phyloP scores from a whole-genome alignment of 2,113 vertebrate species.

The Speoplatyrhinus poulsoni region DNA sequence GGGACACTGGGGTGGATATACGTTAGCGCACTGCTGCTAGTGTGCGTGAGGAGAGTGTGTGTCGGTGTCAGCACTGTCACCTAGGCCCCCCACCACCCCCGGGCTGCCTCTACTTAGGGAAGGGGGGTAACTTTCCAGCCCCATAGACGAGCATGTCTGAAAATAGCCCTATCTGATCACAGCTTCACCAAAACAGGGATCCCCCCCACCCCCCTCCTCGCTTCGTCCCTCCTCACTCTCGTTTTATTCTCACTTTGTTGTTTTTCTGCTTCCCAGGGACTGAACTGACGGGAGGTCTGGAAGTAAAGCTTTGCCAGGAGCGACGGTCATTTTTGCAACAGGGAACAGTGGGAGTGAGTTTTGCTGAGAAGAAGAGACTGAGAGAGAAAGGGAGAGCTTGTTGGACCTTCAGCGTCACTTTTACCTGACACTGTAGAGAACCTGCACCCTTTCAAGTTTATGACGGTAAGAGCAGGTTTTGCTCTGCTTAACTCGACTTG shows the following conservation, averaged over 20 bases:
- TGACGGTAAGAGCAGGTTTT: conserved; percentile 76
- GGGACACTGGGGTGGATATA: conserved; percentile 2
- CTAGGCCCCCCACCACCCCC: conserved; percentile 56
- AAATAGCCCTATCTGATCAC: conserved; percentile 86
- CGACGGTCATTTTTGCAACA: conserved; percentile 22
- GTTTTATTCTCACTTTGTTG: conserved; percentile 73
- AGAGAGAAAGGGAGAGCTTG: conserved; percentile 67
- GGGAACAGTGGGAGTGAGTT: conserved; percentile 25
- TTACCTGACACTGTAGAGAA: conserved; percentile 51
- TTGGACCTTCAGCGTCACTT: conserved; percentile 44
- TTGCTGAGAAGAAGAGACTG: conserved; percentile 43
- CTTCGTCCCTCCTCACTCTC: conserved; percentile 53
- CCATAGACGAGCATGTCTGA: conserved; percentile 79
- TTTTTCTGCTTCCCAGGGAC: conserved; percentile 56
- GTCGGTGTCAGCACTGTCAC: conserved; percentile 66
- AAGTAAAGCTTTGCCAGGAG: conserved; percentile 41
- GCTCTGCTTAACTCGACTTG: conserved; percentile 36
- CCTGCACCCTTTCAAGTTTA: conserved; percentile 57
- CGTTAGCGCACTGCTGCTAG: conserved; percentile 9
- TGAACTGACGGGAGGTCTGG: conserved; percentile 39
- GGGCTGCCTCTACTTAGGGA: conserved; percentile 33
- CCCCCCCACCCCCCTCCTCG: conserved; percentile 64
- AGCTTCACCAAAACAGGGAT: conserved; percentile 77
- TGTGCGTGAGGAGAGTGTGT: conserved; percentile 51
- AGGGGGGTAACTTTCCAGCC: conserved; percentile 72